phyloP scores from a whole-genome alignment of 2,113 vertebrate species.

The Pedionomus torquatus region DNA sequence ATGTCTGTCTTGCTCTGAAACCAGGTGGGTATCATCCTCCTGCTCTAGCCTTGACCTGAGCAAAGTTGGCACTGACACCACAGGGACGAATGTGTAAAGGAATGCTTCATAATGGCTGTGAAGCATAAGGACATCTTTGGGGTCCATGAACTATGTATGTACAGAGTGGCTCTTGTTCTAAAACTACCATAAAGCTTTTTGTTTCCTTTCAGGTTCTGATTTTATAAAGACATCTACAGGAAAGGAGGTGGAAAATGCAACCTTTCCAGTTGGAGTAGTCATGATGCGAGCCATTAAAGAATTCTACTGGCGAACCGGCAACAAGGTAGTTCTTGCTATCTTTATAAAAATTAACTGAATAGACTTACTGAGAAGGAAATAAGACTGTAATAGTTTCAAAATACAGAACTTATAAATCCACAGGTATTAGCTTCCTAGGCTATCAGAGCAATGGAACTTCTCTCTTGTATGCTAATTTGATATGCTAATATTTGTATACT shows the following conservation, averaged over 20 bases:
- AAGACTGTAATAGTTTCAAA: neutral
- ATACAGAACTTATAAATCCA: neutral
- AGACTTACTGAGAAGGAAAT: neutral
- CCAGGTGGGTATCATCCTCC: neutral
- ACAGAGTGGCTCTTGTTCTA: neutral
- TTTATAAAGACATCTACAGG: constrained; percentile 99
- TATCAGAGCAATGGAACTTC: neutral
- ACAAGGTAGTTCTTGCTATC: constrained; percentile 81
- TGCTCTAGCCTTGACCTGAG: neutral
- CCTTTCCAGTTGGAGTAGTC: constrained; percentile 90
- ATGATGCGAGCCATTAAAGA: constrained; percentile 94
- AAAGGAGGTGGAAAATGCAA: constrained; percentile 95
- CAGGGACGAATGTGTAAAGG: rapidly evolving
- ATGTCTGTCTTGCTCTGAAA: neutral
- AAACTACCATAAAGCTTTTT: constrained; percentile 19
- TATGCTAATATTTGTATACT: neutral
- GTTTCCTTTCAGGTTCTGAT: constrained; percentile 86
- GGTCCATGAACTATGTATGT: neutral
- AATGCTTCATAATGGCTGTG: neutral
- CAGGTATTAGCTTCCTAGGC: neutral
- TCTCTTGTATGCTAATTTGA: neutral
- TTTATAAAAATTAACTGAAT: neutral
- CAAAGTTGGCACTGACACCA: neutral
- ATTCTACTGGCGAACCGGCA: constrained; percentile 88
- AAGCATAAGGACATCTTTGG: neutral